Evolutionary conservation across 37 sponge, comb jelly and placozoan species (phyloP), one percentile per base, ranked within the genome.

Genomic region (Sycon ciliatum): DNA sequence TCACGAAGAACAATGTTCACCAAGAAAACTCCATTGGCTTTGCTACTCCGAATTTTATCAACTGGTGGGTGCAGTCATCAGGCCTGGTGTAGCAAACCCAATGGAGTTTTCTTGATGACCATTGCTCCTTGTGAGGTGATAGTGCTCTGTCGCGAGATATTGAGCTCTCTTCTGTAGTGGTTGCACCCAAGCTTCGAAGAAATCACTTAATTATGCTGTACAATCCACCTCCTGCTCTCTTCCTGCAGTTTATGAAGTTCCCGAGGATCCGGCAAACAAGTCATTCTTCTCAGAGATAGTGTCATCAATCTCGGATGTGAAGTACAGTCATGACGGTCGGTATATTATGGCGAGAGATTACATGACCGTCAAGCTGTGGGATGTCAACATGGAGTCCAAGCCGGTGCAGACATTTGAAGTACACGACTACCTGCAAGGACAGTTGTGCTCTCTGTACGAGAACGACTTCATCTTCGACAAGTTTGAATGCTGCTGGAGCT

Each of bases 231-330:
- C n/a, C n/a, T n/a, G n/a, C n/a, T n/a, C n/a, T n/a, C n/a, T n/a
- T n/a, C n/a, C n/a, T n/a, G n/a, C 65, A 95, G 96, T 90, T 49
- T 98, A 93, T 81, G 94, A 98, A 55, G 94, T 93, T 42, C 87
- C 87, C 0, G 99, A 98, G 65, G 99, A 98, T 52, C 88, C 94
- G 7, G 78, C 80, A n/a, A 98, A 71, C 57, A 78, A 90, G 46
- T 98, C 99, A 40, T 98, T 98, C 82, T 96, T 96, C 87, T 96
- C 99, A 0, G 99, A 98, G 76, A 93, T 98, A 36, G 93, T 98
- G 37, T 87, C 91, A 35, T 92, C 94, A 16, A 86, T 98, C 32
- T 93, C 94, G 31, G 99, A 98, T 42, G 90, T 92, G 38, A 84
- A 85, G 81, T 98, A 93, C 71, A 93, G 86, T 77, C 77, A 81